Conservation (phyloP, 2,113 vertebrate genomes). For the Pollachius pollachius region DNA sequence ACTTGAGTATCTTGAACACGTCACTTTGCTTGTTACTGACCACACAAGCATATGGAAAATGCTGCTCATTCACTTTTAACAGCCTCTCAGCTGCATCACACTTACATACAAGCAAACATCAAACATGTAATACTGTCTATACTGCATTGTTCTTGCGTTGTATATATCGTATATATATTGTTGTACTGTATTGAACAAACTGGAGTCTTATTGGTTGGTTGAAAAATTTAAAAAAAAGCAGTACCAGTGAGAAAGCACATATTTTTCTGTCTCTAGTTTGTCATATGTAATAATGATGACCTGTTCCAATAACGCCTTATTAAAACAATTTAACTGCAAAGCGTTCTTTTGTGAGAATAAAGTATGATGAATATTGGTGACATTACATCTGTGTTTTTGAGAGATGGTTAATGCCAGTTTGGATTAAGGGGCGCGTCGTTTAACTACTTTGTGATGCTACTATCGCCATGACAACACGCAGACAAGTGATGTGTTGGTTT, state of each 20-base stretch:
- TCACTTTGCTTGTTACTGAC: no score
- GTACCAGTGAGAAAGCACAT: constrained; percentile 16
- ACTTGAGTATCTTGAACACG: no score
- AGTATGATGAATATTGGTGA: constrained; percentile 55
- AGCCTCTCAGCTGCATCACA: no score
- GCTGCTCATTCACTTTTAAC: no score
- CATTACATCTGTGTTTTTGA: no score
- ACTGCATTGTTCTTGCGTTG: constrained; percentile 29
- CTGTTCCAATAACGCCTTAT: constrained; percentile 12
- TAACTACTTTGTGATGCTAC: no score
- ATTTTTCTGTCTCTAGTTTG: constrained; percentile 23
- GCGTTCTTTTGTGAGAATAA: constrained; percentile 30
- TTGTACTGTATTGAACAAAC: constrained; percentile 24
- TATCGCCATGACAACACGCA: no score
- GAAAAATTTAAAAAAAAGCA: background rate
- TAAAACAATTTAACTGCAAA: constrained; percentile 32
- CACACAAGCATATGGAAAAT: no score
- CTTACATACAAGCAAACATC: no score
- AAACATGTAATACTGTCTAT: constrained; percentile 40
- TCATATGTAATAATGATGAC: constrained; percentile 20
- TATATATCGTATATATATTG: constrained; percentile 17
- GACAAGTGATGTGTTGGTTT: no score
- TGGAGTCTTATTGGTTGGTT: constrained; percentile 14
- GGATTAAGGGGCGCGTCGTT: no score
- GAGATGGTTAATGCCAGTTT: no score